These are phyloP conservation scores for Porites cylindrica DNA, from an alignment of 92 coral and sea anemone species.

Conservation along the genomic window DNA sequence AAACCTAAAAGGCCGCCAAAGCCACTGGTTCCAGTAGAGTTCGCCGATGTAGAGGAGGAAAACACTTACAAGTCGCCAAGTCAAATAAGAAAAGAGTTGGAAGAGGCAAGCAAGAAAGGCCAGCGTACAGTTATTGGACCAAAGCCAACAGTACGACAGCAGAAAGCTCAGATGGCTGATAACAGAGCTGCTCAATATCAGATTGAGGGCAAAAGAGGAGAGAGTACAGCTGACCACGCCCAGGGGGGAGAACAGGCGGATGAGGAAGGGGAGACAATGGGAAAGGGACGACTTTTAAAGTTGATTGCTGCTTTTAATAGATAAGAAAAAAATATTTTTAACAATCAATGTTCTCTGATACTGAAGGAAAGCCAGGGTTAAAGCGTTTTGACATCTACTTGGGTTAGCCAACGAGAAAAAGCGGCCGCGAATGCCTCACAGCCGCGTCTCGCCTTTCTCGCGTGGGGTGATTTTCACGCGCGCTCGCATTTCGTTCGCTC, in stretches of 20 bases:
- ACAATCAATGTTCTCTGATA: no score
- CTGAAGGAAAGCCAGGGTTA: no score
- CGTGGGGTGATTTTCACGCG: no score
- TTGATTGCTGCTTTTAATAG: conserved; percentile 88
- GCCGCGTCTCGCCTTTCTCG: no score
- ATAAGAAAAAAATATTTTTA: no score
- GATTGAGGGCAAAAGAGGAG: conserved; percentile 9
- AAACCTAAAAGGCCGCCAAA: conserved; percentile 7
- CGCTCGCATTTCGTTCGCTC: no score
- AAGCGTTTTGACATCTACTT: no score
- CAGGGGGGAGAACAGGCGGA: conserved; percentile 5
- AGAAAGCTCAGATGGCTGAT: neutral
- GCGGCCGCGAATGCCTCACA: no score
- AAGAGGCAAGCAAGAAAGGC: conserved; percentile 37
- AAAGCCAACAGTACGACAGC: neutral
- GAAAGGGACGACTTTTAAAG: conserved; percentile 69
- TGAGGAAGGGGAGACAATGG: conserved; percentile 35
- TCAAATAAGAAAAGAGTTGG: conserved; percentile 72
- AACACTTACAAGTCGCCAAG: conserved; percentile 31
- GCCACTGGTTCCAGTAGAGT: neutral
- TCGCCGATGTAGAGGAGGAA: neutral
- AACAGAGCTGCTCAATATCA: conserved; percentile 14
- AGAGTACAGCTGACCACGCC: conserved; percentile 1
- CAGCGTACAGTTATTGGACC: neutral
- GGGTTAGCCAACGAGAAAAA: no score